Evolutionary conservation across 2,113 vertebrate genomes (phyloP), one percentile per base, ranked within the genome.

Genomic region (Illadopsis cleaveri): DNA sequence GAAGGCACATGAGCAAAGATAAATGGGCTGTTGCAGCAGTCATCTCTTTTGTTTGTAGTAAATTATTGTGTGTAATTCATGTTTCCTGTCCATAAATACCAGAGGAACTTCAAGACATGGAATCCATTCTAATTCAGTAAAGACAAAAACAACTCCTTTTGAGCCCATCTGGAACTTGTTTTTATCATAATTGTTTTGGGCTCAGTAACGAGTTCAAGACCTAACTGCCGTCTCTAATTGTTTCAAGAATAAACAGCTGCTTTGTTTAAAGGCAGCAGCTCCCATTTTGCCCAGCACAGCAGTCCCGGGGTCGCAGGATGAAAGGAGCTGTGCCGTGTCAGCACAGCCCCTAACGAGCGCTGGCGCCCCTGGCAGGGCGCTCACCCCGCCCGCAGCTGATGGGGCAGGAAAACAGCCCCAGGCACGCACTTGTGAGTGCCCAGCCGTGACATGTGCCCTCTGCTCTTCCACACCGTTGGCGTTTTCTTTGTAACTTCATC

Each of bases 51-150:
- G 93, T 96, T 96, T 95, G 93, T 82, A 84, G 93, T 95, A 93
- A 96, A 93, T 96, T 89, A 95, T 93, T 84, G 72, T 56, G 79
- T 96, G 94, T 94, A 96, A 96, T 96, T 97, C 92, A 64, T 86
- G 93, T 96, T 97, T 97, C 96, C 96, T 97, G 94, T 89, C 94
- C 90, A 94, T 95, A 96, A 96, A 96, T 89, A 72, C 93, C 93
- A 86, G 65, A 95, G 64, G 57, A 96, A 89, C 93, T 95, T 47
- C 64, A 93, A 94, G 92, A 92, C 93, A 86, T 90, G 92, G 75
- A 94, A 95, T 86, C 92, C 82, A 83, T 94, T 96, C 92, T 90
- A 93, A 94, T 92, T 92, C 91, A 64, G 80, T 57, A 71, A 68
- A 93, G 92, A 83, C 76, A 92, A 96, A 96, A 96, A 90, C 96